Base-by-base conservation (phyloP, 2,113 vertebrate species). In the Plestiodon gilberti region DNA sequence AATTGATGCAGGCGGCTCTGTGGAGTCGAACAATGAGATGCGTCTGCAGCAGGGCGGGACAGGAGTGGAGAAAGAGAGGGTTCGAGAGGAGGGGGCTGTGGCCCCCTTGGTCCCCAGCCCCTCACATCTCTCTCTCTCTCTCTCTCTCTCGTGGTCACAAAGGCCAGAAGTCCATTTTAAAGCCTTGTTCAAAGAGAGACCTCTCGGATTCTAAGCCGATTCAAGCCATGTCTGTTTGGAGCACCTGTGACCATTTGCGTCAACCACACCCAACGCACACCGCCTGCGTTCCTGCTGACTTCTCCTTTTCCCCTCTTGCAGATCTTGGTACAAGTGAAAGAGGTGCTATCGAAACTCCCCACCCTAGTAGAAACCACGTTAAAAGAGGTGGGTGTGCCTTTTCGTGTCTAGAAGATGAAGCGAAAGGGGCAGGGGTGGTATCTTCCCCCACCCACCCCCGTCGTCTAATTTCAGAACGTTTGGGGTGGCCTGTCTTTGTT, bases 321-420 rank as follows among this genome's bases (percentile, higher is more conserved):
- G 98, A 99, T 99, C 82, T 96, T 99, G 95, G 96, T 99, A 43
- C 98, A 99, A 92, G 97, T 97, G 78, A 99, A 99, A 94, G 98
- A 99, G n/a, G 92, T 98, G 89, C 95, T 99, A 33, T 97, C 97
- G 3, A 98, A 98, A 92, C 97, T 99, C 73, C 98, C 98, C 61
- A 98, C 98, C 23, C 96, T 99, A 1, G 96, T 99, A 83, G 98
- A 99, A 94, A 97, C 97, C 30, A 94, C 97, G 0, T 91, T 99
- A 84, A 97, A 98, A 94, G 98, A 98, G 97, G 98, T 99, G 91
- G 92, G 96, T 33, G 10, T 38, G 3, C 62, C 57, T 82, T 2
- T 1, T 2, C 1, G 0, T 15, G 17, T 7, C n/a, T 35, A 0
- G 1, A 28, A 1, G 9, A 15, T 2, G 2, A 4, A 18, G 38